phyloP scores from a whole-genome alignment of 2,797 vertebrate genomes.

The Rhinatrema bivittatum region DNA sequence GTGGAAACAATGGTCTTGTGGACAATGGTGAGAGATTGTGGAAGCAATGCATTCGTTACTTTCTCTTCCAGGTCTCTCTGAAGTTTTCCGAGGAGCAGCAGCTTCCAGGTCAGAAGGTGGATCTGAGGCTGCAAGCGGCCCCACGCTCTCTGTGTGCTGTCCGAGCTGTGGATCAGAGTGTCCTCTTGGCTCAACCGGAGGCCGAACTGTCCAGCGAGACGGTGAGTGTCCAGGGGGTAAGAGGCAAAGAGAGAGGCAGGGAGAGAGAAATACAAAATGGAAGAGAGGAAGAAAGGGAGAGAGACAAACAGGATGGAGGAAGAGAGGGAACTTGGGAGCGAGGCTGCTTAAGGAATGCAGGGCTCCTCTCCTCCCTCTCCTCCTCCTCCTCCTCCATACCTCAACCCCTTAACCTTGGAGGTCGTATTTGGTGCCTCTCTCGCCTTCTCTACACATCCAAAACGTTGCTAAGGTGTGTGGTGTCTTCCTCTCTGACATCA shows the following conservation, averaged over 20 bases:
- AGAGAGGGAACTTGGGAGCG: background rate
- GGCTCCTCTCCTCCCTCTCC: constrained; percentile 15
- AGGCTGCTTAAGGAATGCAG: background rate
- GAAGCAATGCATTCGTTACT: no score
- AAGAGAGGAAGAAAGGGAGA: background rate
- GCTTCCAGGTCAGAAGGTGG: constrained; percentile 56
- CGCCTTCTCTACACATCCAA: no score
- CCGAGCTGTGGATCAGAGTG: constrained; percentile 68
- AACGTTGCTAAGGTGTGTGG: no score
- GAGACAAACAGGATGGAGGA: background rate
- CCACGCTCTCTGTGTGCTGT: constrained; percentile 73
- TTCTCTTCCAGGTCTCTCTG: constrained; percentile 59
- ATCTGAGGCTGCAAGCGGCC: constrained; percentile 52
- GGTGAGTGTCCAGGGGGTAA: constrained; percentile 58
- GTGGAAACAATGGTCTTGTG: no score
- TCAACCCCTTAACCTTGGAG: no score
- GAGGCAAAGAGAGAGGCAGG: background rate
- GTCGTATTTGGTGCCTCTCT: no score
- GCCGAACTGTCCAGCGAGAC: constrained; percentile 41
- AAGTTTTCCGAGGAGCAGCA: constrained; percentile 55
- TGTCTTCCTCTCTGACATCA: no score
- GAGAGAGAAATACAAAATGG: fast-evolving
- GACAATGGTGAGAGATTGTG: no score
- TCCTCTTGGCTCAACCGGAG: constrained; percentile 56
- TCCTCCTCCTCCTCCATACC: constrained; percentile 1